These are phyloP conservation scores for Pseudopodoces humilis DNA, from an alignment of 2,113 vertebrate species.

Conservation along the genomic window DNA sequence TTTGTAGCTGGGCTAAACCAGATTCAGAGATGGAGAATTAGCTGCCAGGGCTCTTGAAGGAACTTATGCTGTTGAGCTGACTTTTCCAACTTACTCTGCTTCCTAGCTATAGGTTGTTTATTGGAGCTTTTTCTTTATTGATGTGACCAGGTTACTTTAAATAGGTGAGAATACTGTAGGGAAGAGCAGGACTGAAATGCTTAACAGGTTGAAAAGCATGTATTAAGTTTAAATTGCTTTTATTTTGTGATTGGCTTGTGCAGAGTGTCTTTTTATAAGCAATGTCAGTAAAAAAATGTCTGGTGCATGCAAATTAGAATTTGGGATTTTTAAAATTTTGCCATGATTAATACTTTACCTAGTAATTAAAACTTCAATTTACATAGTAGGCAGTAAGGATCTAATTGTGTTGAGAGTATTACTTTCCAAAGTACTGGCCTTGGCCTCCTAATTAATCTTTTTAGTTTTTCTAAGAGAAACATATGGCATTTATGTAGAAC, in stretches of 20 bases:
- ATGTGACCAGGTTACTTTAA: background rate
- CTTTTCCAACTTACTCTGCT: background rate
- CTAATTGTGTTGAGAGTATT: slow-evolving; percentile 67
- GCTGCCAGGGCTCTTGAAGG: background rate
- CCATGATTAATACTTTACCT: slow-evolving; percentile 41
- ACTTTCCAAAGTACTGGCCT: slow-evolving; percentile 56
- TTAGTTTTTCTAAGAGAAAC: slow-evolving; percentile 69
- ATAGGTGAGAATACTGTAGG: background rate
- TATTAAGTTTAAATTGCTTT: background rate
- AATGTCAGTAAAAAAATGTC: background rate
- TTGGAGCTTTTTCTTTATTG: background rate
- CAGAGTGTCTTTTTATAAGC: background rate
- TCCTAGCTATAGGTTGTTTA: background rate
- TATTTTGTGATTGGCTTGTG: background rate
- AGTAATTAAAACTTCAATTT: slow-evolving; percentile 71
- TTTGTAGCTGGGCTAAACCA: background rate
- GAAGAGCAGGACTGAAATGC: background rate
- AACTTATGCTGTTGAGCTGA: background rate
- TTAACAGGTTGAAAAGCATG: background rate
- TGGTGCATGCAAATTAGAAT: slow-evolving; percentile 34
- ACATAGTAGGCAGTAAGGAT: slow-evolving; percentile 40
- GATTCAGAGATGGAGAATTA: background rate
- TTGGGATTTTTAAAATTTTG: background rate
- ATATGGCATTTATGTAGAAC: slow-evolving; percentile 74
- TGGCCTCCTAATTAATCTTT: slow-evolving; percentile 78